Evolutionary conservation across 1,140 invertebrate species (phyloP), one percentile per base, ranked within the genome.

Genomic region (Drosophila rufa): DNA sequence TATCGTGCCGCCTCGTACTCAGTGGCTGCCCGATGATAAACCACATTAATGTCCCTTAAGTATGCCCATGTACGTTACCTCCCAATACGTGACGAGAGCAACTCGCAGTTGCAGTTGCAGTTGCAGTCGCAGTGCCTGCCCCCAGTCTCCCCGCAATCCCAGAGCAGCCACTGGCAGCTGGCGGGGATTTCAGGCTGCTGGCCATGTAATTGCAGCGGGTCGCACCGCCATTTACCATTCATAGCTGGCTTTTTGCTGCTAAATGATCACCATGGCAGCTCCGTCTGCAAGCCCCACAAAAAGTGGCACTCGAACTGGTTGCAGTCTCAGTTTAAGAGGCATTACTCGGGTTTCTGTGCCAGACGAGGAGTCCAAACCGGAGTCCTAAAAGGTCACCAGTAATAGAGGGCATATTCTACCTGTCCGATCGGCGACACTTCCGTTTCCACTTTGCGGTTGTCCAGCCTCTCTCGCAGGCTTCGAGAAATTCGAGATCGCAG

Each of bases 391-490:
- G 84, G 84, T 89, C 85, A 89, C 58, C 70, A 57, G 62, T 68
- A 80, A 90, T 75, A 64, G 74, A 64, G 43, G 79, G 51, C 69
- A 64, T 56, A 55, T 75, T 48, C 61, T 82, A 55, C 69, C 82
- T 78, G 78, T 60, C 48, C 53, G 27, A 36, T 48, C 60, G 78
- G 78, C 78, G 75, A 83, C 80, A 91, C 89, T 91, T 91, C 89
- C 89, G 89, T 89, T 91, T 91, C 89, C 89, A 91, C 83, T 91
- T 91, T 91, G 89, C 84, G 89, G 89, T 91, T 53, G 70, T 36
- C 84, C 66, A 75, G 79, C 73, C 74, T 78, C 83, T 19, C 3
- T 78, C 83, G 38, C 3, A 60, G 55, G 51, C 46, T 59, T 57
- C 46, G 45, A 61, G 79, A 47, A 78, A 64, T 61, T 53, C 57